Conservation (phyloP, 2,113 vertebrate species). For the Grammomys dolichurus region DNA sequence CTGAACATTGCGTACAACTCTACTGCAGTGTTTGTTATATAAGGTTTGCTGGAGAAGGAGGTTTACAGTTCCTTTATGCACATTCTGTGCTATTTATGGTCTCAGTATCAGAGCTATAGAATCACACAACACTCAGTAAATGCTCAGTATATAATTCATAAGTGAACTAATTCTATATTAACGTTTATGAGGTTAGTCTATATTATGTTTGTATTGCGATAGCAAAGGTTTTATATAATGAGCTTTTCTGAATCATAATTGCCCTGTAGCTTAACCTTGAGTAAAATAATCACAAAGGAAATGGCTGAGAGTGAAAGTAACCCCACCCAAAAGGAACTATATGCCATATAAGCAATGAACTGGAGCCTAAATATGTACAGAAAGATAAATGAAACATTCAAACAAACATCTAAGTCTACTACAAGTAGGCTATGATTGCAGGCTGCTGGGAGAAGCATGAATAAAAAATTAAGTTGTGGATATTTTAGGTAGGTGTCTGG, state of each 20-base stretch:
- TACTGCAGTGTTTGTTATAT: neutral
- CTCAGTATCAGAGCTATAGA: neutral
- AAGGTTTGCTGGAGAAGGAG: neutral
- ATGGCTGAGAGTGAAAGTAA: neutral
- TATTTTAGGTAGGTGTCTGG: conserved; percentile 53
- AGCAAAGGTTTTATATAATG: neutral
- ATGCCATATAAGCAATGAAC: neutral
- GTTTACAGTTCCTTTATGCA: neutral
- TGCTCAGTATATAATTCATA: neutral
- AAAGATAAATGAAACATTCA: conserved; percentile 33
- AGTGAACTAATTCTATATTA: conserved; percentile 9
- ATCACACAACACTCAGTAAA: neutral
- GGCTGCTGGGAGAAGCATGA: neutral
- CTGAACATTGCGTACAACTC: neutral
- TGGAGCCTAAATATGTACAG: neutral
- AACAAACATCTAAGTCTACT: neutral
- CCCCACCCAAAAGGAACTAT: neutral
- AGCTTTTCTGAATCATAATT: conserved; percentile 26
- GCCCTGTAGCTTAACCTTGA: neutral
- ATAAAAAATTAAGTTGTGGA: conserved; percentile 52
- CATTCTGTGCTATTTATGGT: neutral
- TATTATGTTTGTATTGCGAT: neutral
- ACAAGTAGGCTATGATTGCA: conserved; percentile 34
- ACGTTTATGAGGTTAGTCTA: neutral
- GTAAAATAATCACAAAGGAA: conserved; percentile 38